Evolutionary conservation across 2,888 invertebrate genomes (phyloP).

Genomic region (Prosapia bicincta): DNA sequence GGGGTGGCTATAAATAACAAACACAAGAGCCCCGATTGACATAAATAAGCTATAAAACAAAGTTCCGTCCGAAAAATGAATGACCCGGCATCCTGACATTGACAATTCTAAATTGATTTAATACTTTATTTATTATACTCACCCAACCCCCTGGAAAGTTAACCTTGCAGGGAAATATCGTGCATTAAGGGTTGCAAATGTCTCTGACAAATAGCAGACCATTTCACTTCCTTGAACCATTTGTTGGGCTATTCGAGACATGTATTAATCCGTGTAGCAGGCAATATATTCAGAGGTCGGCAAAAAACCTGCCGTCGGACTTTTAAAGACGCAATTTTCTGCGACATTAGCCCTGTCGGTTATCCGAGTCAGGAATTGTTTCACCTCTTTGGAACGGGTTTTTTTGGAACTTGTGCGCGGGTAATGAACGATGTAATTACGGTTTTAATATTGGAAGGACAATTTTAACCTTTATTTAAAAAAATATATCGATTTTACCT

Average conservation of each 20-base stretch:
- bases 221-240: not conserved
- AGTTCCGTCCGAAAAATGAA: not conserved
- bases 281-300: not conserved
- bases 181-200: not conserved
- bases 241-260: not conserved
- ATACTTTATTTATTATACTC: not conserved
- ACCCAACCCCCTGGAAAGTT: not conserved
- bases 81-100: not conserved
- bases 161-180: slow-evolving; percentile 2
- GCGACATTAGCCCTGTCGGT: not conserved
- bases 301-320: not conserved
- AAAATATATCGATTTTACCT: no score
- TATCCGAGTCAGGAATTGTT: not conserved
- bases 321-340: not conserved
- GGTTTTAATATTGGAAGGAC: no score
- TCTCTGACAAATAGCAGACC: not conserved
- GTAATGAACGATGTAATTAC: not conserved
- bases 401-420: not conserved
- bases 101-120: not conserved
- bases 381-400: not conserved
- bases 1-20: not conserved
- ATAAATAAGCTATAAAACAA: not conserved
- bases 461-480: no score
- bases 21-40: not conserved
- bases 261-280: not conserved